Percentiles rank a stretch among this genome's conserved stretches.
Conservation (phyloP, 2,888 invertebrate genomes). For the Oscheius sp. region DNA sequence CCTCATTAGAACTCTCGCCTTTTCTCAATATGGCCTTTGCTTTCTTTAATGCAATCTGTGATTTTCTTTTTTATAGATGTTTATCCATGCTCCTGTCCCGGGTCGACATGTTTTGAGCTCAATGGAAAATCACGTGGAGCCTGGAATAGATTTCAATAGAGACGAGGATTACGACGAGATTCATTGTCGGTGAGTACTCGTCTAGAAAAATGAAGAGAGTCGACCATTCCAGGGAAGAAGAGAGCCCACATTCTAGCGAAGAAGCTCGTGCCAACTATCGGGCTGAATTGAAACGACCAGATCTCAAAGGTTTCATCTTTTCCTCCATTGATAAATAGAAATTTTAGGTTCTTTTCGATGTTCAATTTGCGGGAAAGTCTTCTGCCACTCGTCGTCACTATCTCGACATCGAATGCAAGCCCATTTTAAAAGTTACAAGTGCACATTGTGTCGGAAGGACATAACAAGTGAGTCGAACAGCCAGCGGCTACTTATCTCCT, state of each 20-base stretch:
- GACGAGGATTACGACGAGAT: constrained; percentile 28
- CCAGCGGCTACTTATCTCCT: constrained; percentile 24
- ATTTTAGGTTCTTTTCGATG: constrained; percentile 64
- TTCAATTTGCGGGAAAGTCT: constrained; percentile 65
- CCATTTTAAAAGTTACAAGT: constrained; percentile 68
- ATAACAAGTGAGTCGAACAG: constrained; percentile 62
- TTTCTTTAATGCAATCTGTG: constrained; percentile 2
- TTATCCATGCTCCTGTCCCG: constrained; percentile 16
- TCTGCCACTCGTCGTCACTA: constrained; percentile 68
- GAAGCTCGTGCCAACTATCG: constrained; percentile 28
- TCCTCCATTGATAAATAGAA: too few species aligned
- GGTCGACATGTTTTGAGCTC: constrained; percentile 20
- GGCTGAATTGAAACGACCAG: constrained; percentile 55
- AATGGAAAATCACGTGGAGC: constrained; percentile 18
- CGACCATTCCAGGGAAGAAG: constrained; percentile 11
- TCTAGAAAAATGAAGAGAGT: not conserved
- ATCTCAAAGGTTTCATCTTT: constrained; percentile 50
- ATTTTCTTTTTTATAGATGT: not conserved
- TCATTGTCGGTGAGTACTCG: constrained; percentile 9
- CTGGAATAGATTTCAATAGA: not conserved
- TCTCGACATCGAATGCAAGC: constrained; percentile 70
- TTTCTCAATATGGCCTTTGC: not conserved
- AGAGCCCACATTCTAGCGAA: constrained; percentile 30
- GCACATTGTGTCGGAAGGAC: constrained; percentile 67
- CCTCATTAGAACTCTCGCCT: constrained; percentile 19